Evolutionary conservation across 2,797 vertebrate species (phyloP).

Genomic region (Remorina albescens): DNA sequence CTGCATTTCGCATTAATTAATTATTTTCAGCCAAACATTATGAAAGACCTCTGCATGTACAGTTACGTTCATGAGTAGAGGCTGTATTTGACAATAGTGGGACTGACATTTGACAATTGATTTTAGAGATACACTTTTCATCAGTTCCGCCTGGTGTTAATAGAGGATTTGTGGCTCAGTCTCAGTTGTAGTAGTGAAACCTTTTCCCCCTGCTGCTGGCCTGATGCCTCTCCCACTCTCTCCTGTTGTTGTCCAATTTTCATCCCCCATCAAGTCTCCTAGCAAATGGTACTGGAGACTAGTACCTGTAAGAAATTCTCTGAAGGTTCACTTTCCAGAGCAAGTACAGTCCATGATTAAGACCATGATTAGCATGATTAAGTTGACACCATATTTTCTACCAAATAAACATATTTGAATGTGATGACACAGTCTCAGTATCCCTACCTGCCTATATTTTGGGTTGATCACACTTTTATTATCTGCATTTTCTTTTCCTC

Average conservation of each 20-base stretch:
- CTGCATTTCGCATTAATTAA: background rate
- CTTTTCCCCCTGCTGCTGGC: slow-evolving; percentile 4
- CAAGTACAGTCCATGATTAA: background rate
- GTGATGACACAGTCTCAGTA: background rate
- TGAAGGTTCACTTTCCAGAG: background rate
- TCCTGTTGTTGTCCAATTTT: slow-evolving; percentile 71
- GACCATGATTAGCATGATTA: background rate
- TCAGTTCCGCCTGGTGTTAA: background rate
- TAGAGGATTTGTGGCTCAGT: background rate
- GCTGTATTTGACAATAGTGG: background rate
- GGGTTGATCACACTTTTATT: background rate
- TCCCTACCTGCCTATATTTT: background rate
- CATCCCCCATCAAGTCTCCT: slow-evolving; percentile 88
- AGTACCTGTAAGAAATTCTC: slow-evolving; percentile 98
- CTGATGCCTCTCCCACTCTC: slow-evolving; percentile 73
- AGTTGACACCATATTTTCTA: background rate
- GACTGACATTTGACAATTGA: background rate
- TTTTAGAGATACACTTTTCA: background rate
- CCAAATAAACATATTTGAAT: background rate
- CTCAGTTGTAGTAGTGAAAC: background rate
- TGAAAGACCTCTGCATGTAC: background rate
- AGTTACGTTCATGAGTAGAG: background rate
- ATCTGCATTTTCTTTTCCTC: background rate
- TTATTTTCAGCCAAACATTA: background rate
- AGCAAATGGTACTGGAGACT: slow-evolving; percentile 98